Evolutionary conservation across 2,113 vertebrate genomes (phyloP).

Genomic region (Ammodytes marinus): DNA sequence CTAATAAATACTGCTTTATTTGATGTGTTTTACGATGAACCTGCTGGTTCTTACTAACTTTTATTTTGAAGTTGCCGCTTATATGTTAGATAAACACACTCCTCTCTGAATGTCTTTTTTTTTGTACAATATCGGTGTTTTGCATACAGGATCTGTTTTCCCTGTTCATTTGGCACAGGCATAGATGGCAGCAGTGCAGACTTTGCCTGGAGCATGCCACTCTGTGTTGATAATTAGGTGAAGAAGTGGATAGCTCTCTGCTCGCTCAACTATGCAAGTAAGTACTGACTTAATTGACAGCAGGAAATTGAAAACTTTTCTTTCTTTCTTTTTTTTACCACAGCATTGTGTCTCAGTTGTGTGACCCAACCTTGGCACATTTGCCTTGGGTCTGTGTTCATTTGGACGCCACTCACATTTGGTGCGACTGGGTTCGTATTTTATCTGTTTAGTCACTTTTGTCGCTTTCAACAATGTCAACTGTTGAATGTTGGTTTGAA

Average conservation of each 20-base stretch:
- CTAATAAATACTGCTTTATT: background rate
- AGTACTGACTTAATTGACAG: conserved; percentile 48
- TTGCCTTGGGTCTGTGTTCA: conserved; percentile 45
- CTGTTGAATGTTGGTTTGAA: conserved; percentile 25
- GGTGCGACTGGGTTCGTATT: conserved; percentile 32
- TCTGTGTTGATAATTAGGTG: conserved; percentile 57
- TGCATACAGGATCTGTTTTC: conserved; percentile 8
- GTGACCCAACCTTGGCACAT: conserved; percentile 33
- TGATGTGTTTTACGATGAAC: background rate
- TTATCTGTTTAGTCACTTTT: conserved; percentile 57
- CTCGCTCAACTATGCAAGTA: conserved; percentile 49
- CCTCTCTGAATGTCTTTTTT: background rate
- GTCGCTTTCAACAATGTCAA: conserved; percentile 36
- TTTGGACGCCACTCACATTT: conserved; percentile 29
- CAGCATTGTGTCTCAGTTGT: conserved; percentile 31
- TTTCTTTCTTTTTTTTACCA: conserved; percentile 16
- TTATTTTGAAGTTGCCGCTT: background rate
- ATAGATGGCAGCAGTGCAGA: conserved; percentile 21
- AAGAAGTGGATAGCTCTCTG: conserved; percentile 50
- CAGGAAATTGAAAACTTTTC: conserved; percentile 53
- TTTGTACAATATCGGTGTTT: conserved; percentile 18
- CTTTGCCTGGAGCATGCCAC: conserved; percentile 17
- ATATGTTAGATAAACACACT: background rate
- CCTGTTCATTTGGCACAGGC: conserved; percentile 31
- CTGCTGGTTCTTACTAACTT: conserved; percentile 4